Base-by-base conservation (phyloP, 2,797 vertebrate species). In the Neosalanx taihuensis region DNA sequence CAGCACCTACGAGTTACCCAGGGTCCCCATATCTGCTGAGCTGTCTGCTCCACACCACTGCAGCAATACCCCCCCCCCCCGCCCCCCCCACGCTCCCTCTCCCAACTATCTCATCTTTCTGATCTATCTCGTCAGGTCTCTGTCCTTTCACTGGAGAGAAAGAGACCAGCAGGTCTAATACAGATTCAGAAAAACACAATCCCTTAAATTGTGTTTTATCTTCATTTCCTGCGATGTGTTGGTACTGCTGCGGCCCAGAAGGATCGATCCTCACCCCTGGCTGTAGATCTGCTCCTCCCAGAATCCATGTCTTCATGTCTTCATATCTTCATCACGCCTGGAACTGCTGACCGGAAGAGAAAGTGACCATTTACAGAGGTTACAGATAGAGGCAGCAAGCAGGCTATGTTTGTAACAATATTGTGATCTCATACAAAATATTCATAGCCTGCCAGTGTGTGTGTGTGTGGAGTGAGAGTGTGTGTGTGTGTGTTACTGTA, bases 131-230 rank as follows among this genome's bases (percentile, higher is more conserved):
- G 29, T 23, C 30, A 5, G 29, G 1, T 35, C 18, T 58, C 53
- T 58, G 31, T 69, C 10, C 51, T 9, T 6, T 69, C 51, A 58
- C n/a, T 58, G 76, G 49, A 70, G 81, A 76, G 62, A 17, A 35
- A 5, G 18, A 12, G 17, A 17, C 73, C 84, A 83, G 80, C 72
- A 75, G 73, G 80, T 87, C 84, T 81, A 83, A 65, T 83, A 79
- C 81, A 81, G 81, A 79, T 78, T 82, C 66, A 79, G 82, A 88
- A 79, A 83, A 86, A 71, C 23, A 20, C 86, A 89, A 89, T 89
- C 85, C 86, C 81, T 86, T 85, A 89, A 88, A 89, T 90, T 88
- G 88, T 78, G 79, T 85, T 88, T 88, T 88, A 89, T 88, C 87
- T 82, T 81, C 85, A 88, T 84, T 88, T 87, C 81, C 85, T 84